A percentile compares a stretch with the other conserved stretches of the same genome.
phyloP scores from a whole-genome alignment of 2,888 invertebrate genomes.

The Lapara coniferarum region DNA sequence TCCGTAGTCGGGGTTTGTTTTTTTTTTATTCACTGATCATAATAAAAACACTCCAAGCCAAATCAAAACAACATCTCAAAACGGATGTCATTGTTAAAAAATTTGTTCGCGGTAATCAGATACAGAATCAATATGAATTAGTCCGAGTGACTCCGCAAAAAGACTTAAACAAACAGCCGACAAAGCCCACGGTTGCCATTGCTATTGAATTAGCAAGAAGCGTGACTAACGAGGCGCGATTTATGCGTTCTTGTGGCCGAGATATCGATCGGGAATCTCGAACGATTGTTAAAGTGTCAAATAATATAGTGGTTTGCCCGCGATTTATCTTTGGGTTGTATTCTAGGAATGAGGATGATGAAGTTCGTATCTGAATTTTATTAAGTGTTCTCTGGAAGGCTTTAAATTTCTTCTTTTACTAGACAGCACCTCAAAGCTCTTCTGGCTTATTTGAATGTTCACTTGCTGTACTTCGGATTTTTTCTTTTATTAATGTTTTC shows the following conservation, averaged over 20 bases:
- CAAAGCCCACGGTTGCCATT: constrained; percentile 40
- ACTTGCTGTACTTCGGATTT: no score
- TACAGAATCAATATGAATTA: constrained; percentile 63
- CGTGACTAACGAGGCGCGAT: constrained; percentile 44
- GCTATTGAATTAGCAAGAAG: constrained; percentile 63
- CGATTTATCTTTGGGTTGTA: neutral
- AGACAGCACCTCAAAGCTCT: no score
- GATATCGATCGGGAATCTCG: constrained; percentile 40
- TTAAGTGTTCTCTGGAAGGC: no score
- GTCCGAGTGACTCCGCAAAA: constrained; percentile 49
- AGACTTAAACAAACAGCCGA: constrained; percentile 50
- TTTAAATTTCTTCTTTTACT: no score
- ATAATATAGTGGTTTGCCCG: constrained; percentile 27
- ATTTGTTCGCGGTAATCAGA: constrained; percentile 56
- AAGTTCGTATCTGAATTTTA: neutral
- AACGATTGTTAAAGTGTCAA: constrained; percentile 32
- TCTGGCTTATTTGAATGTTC: no score
- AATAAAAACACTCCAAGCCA: neutral
- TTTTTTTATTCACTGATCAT: neutral
- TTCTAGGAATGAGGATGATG: neutral
- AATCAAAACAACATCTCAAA: constrained; percentile 15
- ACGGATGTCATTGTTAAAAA: constrained; percentile 48
- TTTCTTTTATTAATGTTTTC: no score
- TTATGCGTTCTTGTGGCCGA: constrained; percentile 65
- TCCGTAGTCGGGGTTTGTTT: no score